Base-by-base conservation (phyloP, 2,113 vertebrate genomes). In the Polypterus senegalus region DNA sequence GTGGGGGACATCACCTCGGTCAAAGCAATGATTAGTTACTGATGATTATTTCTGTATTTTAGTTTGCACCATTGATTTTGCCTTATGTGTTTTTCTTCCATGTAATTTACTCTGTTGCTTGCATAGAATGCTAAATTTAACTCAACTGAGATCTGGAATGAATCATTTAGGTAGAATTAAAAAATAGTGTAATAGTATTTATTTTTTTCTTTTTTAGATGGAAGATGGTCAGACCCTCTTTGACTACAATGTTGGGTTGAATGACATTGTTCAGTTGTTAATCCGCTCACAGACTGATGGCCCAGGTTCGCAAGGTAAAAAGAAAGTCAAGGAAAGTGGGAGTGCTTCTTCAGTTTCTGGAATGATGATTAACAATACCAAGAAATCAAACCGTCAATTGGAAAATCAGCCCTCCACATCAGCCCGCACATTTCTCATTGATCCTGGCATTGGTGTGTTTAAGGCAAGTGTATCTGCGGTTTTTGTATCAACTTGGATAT, bases 191-290 rank as follows among this genome's bases (percentile, higher is more conserved):
- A 27, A 27, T 27, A 27, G 27, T 27, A 27, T 27, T 70, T 45
- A n/a, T 59, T 58, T 60, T 59, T 48, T 54, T 63, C 65, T 57
- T 55, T 70, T 58, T 55, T 11, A 97, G 95, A 88, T 98, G 85
- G 95, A 98, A 87, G 94, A 98, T 83, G 95, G 95, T 72, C 94
- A 97, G 73, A 97, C 94, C 48, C 87, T 98, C 68, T 98, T 96
- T 80, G 95, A 97, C 79, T 98, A 98, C 74, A 91, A 95, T 69
- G 95, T 98, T 71, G 94, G 95, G 71, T 88, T 98, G 70, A 98
- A 98, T 68, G 95, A 98, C 79, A 98, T 98, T 70, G 87, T 98
- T 76, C 95, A 97, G 79, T 89, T 98, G 70, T 84, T 98, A 66
- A 93, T 94, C 73, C 94, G 95, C 64, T 89, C 93, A 53, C 89